phyloP scores from a whole-genome alignment of 2,113 vertebrate genomes.

The Macquaria australasica region DNA sequence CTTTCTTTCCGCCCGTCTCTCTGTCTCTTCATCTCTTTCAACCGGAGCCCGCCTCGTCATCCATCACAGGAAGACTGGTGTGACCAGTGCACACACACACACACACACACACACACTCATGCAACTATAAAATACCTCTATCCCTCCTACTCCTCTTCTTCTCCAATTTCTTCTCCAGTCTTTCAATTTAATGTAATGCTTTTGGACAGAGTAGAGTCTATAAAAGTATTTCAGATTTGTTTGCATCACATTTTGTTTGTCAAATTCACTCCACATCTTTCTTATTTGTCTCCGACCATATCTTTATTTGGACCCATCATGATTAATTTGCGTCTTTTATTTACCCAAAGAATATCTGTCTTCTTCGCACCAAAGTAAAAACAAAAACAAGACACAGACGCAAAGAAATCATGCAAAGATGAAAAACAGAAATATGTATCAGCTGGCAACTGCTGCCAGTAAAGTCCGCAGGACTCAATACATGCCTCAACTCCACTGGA shows the following conservation, averaged over 20 bases:
- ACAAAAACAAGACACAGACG: conserved; percentile 2
- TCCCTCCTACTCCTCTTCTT: no score
- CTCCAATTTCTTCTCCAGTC: not conserved
- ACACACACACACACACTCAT: not conserved
- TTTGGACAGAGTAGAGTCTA: not conserved
- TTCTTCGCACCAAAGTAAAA: conserved; percentile 24
- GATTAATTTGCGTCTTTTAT: not conserved
- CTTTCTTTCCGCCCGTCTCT: conserved; percentile 53
- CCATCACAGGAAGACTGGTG: conserved; percentile 48
- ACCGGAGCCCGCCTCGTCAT: conserved; percentile 37
- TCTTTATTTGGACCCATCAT: conserved; percentile 21
- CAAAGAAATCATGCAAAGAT: not conserved
- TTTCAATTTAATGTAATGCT: conserved; percentile 1
- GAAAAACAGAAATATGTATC: conserved; percentile 9
- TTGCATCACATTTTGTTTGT: not conserved
- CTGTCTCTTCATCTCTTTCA: conserved; percentile 53
- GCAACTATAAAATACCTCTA: not conserved
- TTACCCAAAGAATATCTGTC: not conserved
- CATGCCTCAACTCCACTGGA: conserved; percentile 10
- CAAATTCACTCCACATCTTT: not conserved
- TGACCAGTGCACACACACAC: conserved; percentile 23
- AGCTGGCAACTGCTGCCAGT: not conserved
- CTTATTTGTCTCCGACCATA: not conserved
- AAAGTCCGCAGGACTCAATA: not conserved
- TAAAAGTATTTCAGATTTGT: conserved; percentile 2